Evolutionary conservation across 2,888 invertebrate genomes (phyloP), one percentile per base, ranked within the genome.

Genomic region (Thera obeliscata): DNA sequence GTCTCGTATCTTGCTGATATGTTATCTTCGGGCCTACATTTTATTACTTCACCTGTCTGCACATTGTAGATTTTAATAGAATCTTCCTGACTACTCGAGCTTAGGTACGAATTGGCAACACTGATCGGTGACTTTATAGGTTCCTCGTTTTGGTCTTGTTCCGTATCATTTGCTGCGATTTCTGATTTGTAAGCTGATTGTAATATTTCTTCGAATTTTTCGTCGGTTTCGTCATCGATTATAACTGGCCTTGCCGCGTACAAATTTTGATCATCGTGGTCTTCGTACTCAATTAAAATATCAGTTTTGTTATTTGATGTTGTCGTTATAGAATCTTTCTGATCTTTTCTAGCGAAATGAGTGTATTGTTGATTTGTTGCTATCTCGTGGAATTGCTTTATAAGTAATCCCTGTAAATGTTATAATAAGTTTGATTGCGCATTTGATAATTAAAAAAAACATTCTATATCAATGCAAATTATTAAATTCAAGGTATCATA

Each of bases 41-140:
- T 91, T 71, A 93, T 86, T 78, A 94, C 89, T 86, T 92, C 93
- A 68, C 94, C 94, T 50, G 91, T 91, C 84, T 90, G 91, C 60
- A 94, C 89, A 72, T 94, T 94, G 81, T 94, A 94, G 78, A 94
- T 91, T 88, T 93, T 93, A 74, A 93, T 93, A 56, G 92, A 91
- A 79, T 94, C 94, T 75, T 94, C 94, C 70, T 91, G 81, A 82
- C 94, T 94, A 75, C 94, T 94, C 0, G 93, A 84, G 76, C 93
- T 93, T 75, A 89, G 73, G 72, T 85, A 87, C 56, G 91, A 92
- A 69, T 87, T 86, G 75, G 89, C 90, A 52, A 87, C 78, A 74
- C 86, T 89, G 59, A 80, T 80, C 61, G 90, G 88, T 35, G 91
- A 89, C 79, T 86, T 89, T 61, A 85, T 78, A 59, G 82, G 82